These are phyloP conservation scores for Fukomys damarensis DNA, from an alignment of 2,113 vertebrate genomes.

Conservation along the genomic window DNA sequence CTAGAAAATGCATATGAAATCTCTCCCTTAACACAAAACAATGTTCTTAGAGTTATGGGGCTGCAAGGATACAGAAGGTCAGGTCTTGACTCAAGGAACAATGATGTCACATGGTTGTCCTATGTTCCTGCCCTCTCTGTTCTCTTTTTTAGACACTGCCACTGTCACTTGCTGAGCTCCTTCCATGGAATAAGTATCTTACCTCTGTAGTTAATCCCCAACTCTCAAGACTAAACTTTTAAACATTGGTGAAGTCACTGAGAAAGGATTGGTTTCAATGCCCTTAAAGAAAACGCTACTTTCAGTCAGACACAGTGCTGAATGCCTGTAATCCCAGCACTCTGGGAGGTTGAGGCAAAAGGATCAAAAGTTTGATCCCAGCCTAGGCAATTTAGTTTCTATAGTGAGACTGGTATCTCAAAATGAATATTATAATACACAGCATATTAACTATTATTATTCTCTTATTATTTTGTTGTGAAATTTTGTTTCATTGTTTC, in stretches of 20 bases:
- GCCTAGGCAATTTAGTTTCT: neutral
- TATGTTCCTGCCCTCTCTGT: neutral
- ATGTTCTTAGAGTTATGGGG: neutral
- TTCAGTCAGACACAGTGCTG: neutral
- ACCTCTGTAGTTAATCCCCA: neutral
- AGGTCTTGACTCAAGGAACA: neutral
- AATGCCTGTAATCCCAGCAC: neutral
- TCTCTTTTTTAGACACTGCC: neutral
- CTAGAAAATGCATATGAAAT: neutral
- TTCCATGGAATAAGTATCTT: neutral
- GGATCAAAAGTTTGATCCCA: neutral
- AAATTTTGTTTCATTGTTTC: neutral
- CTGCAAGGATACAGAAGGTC: neutral
- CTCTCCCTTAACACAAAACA: neutral
- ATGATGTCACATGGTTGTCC: neutral
- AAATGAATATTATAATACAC: neutral
- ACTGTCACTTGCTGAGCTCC: neutral
- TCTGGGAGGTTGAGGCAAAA: neutral
- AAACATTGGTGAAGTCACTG: neutral
- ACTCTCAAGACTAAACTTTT: neutral
- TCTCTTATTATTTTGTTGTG: neutral
- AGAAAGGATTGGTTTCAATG: conserved; percentile 1
- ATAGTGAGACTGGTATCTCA: neutral
- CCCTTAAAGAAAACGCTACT: neutral
- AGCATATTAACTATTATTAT: neutral